Evolutionary conservation across 37 sponge, comb jelly and placozoan species (phyloP).

Genomic region (Beroe forskalii): DNA sequence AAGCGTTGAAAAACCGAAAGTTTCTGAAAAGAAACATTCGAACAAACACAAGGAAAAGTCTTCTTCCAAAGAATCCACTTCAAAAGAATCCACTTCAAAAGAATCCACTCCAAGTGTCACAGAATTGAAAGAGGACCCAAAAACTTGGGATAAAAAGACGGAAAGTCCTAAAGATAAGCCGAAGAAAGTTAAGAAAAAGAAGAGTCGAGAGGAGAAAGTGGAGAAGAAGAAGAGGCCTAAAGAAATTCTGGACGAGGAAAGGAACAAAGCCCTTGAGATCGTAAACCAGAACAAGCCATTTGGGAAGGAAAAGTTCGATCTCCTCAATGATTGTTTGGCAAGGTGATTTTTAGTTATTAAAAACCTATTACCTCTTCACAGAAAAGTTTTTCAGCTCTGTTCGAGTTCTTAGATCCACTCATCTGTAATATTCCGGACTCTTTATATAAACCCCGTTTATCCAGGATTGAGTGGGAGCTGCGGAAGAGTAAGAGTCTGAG

Average conservation of each 20-base stretch:
- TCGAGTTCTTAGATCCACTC: no score
- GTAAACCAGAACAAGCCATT: background rate
- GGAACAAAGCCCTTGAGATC: background rate
- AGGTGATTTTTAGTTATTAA: no score
- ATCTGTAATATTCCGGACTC: no score
- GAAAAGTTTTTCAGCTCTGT: no score
- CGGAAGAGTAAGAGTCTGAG: background rate
- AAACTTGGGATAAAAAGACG: background rate
- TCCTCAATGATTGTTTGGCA: background rate
- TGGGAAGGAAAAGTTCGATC: background rate
- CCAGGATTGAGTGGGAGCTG: background rate
- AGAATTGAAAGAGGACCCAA: background rate
- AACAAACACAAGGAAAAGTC: constrained; percentile 3
- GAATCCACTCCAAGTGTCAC: background rate
- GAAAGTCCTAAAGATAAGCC: background rate
- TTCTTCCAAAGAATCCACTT: no score
- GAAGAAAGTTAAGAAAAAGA: background rate
- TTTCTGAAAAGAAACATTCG: background rate
- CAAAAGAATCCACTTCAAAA: background rate
- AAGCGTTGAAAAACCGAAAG: background rate
- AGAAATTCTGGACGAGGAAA: background rate
- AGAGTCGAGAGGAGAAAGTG: background rate
- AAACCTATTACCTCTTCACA: no score
- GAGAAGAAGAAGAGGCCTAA: background rate
- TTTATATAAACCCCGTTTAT: no score